phyloP scores from a whole-genome alignment of 2,888 invertebrate genomes.

The Smittia sp. region DNA sequence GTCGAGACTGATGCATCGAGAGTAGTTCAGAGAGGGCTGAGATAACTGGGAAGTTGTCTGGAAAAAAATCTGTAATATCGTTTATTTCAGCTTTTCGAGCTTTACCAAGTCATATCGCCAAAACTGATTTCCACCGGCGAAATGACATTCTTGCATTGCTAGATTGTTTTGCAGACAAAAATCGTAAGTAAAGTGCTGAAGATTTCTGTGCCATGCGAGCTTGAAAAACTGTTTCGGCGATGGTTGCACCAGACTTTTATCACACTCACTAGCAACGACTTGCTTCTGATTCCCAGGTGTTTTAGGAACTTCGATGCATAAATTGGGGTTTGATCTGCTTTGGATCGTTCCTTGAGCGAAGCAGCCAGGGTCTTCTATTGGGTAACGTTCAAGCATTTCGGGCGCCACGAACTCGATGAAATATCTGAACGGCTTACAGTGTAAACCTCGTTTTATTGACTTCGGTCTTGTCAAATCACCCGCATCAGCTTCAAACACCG shows the following conservation, averaged over 20 bases:
- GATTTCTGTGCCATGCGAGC: constrained; percentile 28
- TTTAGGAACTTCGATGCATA: constrained; percentile 20
- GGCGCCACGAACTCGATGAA: constrained; percentile 91
- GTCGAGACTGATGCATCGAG: constrained; percentile 7
- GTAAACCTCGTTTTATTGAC: constrained; percentile 61
- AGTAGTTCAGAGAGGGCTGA: background rate
- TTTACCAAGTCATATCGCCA: constrained; percentile 29
- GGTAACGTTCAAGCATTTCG: constrained; percentile 56
- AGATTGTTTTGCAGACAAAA: background rate
- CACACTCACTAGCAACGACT: background rate
- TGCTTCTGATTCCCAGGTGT: background rate
- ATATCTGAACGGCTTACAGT: constrained; percentile 91
- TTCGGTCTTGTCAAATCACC: constrained; percentile 79
- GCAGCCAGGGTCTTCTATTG: constrained; percentile 13
- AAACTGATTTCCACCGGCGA: constrained; percentile 25
- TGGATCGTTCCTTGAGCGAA: constrained; percentile 24
- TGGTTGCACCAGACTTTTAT: constrained; percentile 1
- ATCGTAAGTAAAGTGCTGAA: constrained; percentile 26
- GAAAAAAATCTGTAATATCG: too few species aligned
- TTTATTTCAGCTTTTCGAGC: too few species aligned
- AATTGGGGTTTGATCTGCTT: constrained; percentile 13
- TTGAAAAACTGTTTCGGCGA: constrained; percentile 1
- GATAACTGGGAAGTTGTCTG: constrained; percentile 15
- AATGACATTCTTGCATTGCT: constrained; percentile 18
- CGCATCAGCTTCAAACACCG: constrained; percentile 71